phyloP scores from a whole-genome alignment of 2,113 vertebrate genomes.

The Parus major region DNA sequence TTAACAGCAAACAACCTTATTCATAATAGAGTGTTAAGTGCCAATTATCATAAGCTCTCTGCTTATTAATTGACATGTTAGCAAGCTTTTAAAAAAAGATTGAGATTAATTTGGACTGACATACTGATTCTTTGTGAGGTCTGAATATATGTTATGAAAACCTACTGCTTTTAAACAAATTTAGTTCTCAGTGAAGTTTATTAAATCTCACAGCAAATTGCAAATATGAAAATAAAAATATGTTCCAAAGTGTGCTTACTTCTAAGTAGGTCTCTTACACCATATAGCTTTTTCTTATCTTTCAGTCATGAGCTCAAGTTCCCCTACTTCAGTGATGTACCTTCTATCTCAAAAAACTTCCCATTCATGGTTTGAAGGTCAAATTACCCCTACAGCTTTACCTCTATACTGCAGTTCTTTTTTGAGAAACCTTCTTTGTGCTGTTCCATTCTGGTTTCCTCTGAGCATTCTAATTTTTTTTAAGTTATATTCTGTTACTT shows the following conservation, averaged over 20 bases:
- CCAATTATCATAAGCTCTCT: not conserved
- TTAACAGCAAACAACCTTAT: conserved; percentile 8
- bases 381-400: not conserved
- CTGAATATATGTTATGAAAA: not conserved
- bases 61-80: conserved; percentile 34
- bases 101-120: not conserved
- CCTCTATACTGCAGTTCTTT: not conserved
- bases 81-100: not conserved
- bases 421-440: not conserved
- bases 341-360: not conserved
- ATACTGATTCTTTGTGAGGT: not conserved
- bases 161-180: not conserved
- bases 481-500: not conserved
- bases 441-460: not conserved
- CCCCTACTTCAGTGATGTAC: not conserved
- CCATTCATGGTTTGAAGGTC: not conserved
- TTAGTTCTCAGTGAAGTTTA: not conserved
- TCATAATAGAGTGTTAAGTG: conserved; percentile 1
- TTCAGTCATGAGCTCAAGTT: not conserved
- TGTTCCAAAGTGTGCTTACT: not conserved
- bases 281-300: not conserved
- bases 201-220: not conserved
- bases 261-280: not conserved
- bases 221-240: not conserved
- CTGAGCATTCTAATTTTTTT: not conserved